Evolutionary conservation across 2,797 vertebrate species (phyloP).

Genomic region (Dendrocincla tyrannina): DNA sequence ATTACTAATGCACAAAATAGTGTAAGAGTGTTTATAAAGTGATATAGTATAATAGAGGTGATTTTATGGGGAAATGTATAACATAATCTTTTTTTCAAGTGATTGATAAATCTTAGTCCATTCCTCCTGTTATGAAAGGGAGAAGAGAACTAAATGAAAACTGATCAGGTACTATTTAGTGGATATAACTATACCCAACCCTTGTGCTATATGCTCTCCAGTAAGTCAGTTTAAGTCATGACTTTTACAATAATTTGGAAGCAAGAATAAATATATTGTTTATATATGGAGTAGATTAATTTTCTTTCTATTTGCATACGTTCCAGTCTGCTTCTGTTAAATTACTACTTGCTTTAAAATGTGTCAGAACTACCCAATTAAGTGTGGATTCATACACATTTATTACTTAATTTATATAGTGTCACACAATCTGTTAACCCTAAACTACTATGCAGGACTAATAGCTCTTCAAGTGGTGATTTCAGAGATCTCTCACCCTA

Average conservation of each 20-base stretch:
- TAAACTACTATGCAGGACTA: not conserved
- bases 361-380: not conserved
- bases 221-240: not conserved
- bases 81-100: not conserved
- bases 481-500: not conserved
- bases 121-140: not conserved
- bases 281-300: not conserved
- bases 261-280: not conserved
- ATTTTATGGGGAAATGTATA: not conserved
- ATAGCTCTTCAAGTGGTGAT: not conserved
- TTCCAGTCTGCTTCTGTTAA: not conserved
- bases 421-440: not conserved
- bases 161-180: not conserved
- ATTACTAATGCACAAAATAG: not conserved
- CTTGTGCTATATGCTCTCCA: not conserved
- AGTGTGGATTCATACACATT: not conserved
- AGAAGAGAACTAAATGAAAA: not conserved
- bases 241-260: not conserved
- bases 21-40: not conserved
- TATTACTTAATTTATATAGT: not conserved
- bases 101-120: not conserved
- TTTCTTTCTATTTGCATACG: not conserved
- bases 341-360: not conserved
- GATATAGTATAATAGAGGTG: not conserved
- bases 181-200: not conserved